Evolutionary conservation across 2,888 invertebrate species (phyloP).

Genomic region (Ectemnius cavifrons): DNA sequence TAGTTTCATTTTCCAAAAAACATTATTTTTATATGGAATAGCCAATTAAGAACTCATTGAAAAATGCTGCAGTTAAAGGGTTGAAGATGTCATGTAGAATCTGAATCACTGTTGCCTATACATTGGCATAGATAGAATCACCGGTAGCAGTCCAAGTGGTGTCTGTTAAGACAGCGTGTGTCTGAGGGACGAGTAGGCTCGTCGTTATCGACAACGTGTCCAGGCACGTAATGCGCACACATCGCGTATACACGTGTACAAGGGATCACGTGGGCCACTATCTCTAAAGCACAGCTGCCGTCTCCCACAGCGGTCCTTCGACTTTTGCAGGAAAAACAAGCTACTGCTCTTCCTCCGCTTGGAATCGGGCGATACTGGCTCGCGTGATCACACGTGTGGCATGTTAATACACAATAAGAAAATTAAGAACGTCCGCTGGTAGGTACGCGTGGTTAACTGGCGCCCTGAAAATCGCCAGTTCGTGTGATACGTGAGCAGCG

Average conservation of each 20-base stretch:
- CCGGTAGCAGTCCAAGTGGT: not conserved
- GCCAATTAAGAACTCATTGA: too few species aligned
- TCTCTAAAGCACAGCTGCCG: constrained; percentile 71
- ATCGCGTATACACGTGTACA: constrained; percentile 44
- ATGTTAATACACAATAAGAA: constrained; percentile 76
- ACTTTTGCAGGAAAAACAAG: constrained; percentile 61
- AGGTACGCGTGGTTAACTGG: constrained; percentile 36
- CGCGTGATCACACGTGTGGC: constrained; percentile 73
- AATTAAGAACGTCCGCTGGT: constrained; percentile 65
- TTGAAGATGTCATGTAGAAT: too few species aligned
- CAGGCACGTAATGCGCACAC: constrained; percentile 58
- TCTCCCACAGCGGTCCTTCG: constrained; percentile 71
- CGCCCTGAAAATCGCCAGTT: constrained; percentile 39
- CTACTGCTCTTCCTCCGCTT: constrained; percentile 32
- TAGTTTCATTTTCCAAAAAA: too few species aligned
- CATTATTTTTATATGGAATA: too few species aligned
- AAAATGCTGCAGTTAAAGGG: too few species aligned
- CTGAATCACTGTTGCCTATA: not conserved
- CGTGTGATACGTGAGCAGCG: constrained; percentile 15
- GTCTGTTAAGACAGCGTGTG: not conserved
- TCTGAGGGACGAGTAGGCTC: not conserved
- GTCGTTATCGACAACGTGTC: constrained; percentile 64
- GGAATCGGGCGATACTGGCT: constrained; percentile 66
- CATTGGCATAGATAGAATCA: not conserved
- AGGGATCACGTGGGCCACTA: constrained; percentile 57